Evolutionary conservation across 2,797 vertebrate species (phyloP).

Genomic region (Semotilus atromaculatus): DNA sequence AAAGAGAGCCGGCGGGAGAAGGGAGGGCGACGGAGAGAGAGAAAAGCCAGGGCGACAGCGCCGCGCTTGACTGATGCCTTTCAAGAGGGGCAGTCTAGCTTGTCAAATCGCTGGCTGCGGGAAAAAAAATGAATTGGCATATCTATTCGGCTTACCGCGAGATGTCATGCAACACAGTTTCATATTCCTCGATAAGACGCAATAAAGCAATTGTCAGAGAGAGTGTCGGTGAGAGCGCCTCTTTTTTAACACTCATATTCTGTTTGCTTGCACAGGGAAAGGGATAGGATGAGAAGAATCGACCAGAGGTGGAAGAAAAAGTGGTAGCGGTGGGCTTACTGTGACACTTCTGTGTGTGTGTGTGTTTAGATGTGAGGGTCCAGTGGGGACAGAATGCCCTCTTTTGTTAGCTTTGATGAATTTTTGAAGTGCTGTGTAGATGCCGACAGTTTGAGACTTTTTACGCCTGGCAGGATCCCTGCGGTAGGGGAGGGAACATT

Average conservation of each 20-base stretch:
- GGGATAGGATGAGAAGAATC: slow-evolving; percentile 49
- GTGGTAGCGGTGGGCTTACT: slow-evolving; percentile 38
- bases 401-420: slow-evolving; percentile 60
- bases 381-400: slow-evolving; percentile 43
- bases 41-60: slow-evolving; percentile 76
- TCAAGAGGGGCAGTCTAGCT: slow-evolving; percentile 99
- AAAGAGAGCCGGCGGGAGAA: slow-evolving; percentile 64
- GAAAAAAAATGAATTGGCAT: slow-evolving; percentile 92
- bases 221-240: slow-evolving; percentile 71
- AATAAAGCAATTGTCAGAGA: slow-evolving; percentile 93
- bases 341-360: slow-evolving; percentile 44
- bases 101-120: slow-evolving; percentile 91
- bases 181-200: slow-evolving; percentile 95
- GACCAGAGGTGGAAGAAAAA: slow-evolving; percentile 47
- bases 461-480: slow-evolving; percentile 17
- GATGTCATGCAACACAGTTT: slow-evolving; percentile 92
- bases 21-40: slow-evolving; percentile 66
- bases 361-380: slow-evolving; percentile 44
- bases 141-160: slow-evolving; percentile 88
- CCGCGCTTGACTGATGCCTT: slow-evolving; percentile 95
- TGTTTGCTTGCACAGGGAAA: slow-evolving; percentile 45
- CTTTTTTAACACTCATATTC: slow-evolving; percentile 52
- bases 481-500: slow-evolving; percentile 17
- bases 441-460: slow-evolving; percentile 38
- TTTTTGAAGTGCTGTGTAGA: slow-evolving; percentile 40